A percentile compares a stretch with the other conserved stretches of the same genome.
These are phyloP conservation scores for human DNA, from an alignment of 2,113 vertebrate species.

Conservation along the genomic window GRCh38 chr5:65291501-65292000, in stretches of 20 bases:
- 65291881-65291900: slow-evolving; percentile 67
- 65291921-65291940: slow-evolving; percentile 50
- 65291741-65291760: slow-evolving; percentile 83
- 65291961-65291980: slow-evolving; percentile 45
- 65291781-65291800: slow-evolving; percentile 81
- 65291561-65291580: slow-evolving; percentile 78
- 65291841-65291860: slow-evolving; percentile 55
- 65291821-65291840: slow-evolving; percentile 81
- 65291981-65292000: slow-evolving; percentile 53
- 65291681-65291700: slow-evolving; percentile 74
- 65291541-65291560: slow-evolving; percentile 79
- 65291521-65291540: slow-evolving; percentile 81
- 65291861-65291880: slow-evolving; percentile 62
- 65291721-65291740: slow-evolving; percentile 75
- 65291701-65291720: slow-evolving; percentile 70
- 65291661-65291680: slow-evolving; percentile 62
- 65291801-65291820: slow-evolving; percentile 76
- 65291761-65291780: slow-evolving; percentile 75
- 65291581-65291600: slow-evolving; percentile 70
- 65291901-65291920: slow-evolving; percentile 63
- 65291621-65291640: slow-evolving; percentile 71
- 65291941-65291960: slow-evolving; percentile 71
- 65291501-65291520: slow-evolving; percentile 78
- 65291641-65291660: slow-evolving; percentile 60
- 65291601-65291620: slow-evolving; percentile 68